phyloP scores from a whole-genome alignment of 2,113 vertebrate species.

The Hystrix brachyura region DNA sequence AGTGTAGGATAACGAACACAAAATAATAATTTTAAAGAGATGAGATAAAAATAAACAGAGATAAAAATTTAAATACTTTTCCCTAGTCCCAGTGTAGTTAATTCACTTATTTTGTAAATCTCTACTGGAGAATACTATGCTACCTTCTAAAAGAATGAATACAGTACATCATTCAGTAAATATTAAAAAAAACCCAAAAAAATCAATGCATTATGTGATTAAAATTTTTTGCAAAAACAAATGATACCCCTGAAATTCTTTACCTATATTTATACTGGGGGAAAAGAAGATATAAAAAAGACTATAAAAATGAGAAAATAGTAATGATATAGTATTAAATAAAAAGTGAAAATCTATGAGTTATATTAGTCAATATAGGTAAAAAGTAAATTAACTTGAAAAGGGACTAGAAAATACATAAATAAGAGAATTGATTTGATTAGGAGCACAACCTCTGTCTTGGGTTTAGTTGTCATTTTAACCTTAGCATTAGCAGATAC shows the following conservation, averaged over 20 bases:
- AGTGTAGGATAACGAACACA: constrained; percentile 11
- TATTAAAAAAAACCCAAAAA: not conserved
- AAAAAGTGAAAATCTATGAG: not conserved
- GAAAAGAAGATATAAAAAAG: not conserved
- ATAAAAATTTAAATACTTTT: not conserved
- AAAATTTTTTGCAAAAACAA: not conserved
- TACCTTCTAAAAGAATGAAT: not conserved
- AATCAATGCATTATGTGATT: not conserved
- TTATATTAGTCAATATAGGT: not conserved
- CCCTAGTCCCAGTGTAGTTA: not conserved
- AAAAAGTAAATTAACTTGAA: not conserved
- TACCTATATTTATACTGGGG: not conserved
- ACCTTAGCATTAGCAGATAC: not conserved
- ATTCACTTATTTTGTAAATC: not conserved
- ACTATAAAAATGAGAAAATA: not conserved
- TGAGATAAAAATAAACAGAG: constrained; percentile 26
- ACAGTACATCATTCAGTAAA: not conserved
- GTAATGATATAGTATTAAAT: not conserved
- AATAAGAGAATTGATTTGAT: not conserved
- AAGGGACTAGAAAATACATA: not conserved
- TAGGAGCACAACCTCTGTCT: not conserved
- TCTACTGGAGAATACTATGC: not conserved
- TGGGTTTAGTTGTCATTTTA: not conserved
- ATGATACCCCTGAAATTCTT: not conserved
- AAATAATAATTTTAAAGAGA: constrained; percentile 3